Base-by-base conservation (phyloP, 2,888 invertebrate genomes). In the Unio pictorum region DNA sequence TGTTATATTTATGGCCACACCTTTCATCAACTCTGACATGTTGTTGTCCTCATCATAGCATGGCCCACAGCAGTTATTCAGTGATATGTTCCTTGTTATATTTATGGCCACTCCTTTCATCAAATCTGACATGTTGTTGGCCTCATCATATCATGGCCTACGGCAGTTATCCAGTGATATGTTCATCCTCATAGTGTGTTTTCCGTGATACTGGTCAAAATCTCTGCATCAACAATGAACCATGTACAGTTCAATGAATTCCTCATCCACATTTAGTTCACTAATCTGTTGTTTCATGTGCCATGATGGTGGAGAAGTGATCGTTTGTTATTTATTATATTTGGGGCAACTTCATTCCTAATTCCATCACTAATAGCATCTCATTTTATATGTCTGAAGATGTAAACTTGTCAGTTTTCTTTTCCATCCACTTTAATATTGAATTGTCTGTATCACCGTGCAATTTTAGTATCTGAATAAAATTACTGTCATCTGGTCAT, bases 381-480 rank as follows among this genome's bases (percentile, higher is more conserved):
- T 81, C 74, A 67, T 80, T 78, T 61, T 82, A 80, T 15, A 76
- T 78, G 17, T 78, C 76, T 18, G 70, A 54, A 15, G 74, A 77
- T 55, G 74, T 79, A 65, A 71, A 82, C 57, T 69, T 79, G 45
- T 74, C 64, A 28, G 45, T 64, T 66, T 78, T 73, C 58, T 72
- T 72, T 15, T 75, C 63, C 56, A 79, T n/a, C 73, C 75, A 76
- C 18, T 64, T 58, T 5, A 61, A 18, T 34, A 81, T 55, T 23
- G 61, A 59, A 45, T 56, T 28, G 64, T 77, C 73, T 28, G 65
- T 66, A 64, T 72, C 62, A 18, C 69, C 65, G 28, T 67, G 71
- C 8, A 75, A 30, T 56, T 71, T 72, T 7, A 34, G 7, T 34
- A 34, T 34, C 60, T 78, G 76, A 30, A 62, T 68, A 58, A 80